phyloP scores from a whole-genome alignment of 2,888 invertebrate genomes.

The Brachyopa scutellaris region DNA sequence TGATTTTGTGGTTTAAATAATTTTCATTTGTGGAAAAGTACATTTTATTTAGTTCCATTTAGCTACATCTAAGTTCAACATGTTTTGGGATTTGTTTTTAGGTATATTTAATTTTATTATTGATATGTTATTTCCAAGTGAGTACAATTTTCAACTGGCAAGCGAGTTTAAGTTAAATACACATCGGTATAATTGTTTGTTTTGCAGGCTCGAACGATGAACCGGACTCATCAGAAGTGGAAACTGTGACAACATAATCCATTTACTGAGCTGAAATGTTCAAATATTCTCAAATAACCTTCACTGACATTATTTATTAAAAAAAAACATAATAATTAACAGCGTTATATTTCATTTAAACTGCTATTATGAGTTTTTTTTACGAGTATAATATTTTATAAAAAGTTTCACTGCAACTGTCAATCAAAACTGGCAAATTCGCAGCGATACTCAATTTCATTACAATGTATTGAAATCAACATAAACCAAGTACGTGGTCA shows the following conservation, averaged over 20 bases:
- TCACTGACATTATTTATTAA: no score
- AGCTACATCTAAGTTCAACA: not conserved
- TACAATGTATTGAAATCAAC: no score
- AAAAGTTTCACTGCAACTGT: no score
- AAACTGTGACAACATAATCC: slow-evolving; percentile 57
- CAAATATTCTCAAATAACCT: no score
- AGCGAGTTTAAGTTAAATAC: not conserved
- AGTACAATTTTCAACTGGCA: not conserved
- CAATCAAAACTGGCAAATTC: no score
- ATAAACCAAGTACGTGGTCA: no score
- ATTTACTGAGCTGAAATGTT: no score
- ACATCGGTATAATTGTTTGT: not conserved
- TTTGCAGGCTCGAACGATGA: slow-evolving; percentile 51
- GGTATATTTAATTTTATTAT: slow-evolving; percentile 58
- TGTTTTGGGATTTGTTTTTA: slow-evolving; percentile 50
- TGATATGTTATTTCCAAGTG: slow-evolving; percentile 53
- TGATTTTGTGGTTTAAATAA: not conserved
- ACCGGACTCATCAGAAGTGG: slow-evolving; percentile 62
- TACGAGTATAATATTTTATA: no score
- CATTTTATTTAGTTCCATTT: slow-evolving; percentile 2
- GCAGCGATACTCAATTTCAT: no score
- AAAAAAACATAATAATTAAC: no score
- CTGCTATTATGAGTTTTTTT: no score
- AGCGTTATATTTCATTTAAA: no score
- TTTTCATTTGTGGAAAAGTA: not conserved